Evolutionary conservation across 2,888 invertebrate genomes (phyloP).

Genomic region (Odontomyia ornata): DNA sequence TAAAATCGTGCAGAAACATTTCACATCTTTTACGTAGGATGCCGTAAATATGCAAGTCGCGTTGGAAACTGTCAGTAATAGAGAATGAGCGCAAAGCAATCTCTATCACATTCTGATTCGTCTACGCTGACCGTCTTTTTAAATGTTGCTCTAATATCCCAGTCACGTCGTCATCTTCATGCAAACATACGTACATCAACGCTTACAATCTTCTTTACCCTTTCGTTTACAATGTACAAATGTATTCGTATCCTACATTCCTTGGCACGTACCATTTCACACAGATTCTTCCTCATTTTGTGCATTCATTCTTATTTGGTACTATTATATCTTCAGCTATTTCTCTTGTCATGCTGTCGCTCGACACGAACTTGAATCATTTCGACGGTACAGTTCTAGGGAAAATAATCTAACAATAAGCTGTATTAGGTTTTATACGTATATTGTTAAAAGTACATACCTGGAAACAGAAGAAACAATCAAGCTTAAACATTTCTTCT

Average conservation of each 20-base stretch:
- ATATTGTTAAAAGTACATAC: too few species aligned
- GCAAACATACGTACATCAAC: slow-evolving; percentile 3
- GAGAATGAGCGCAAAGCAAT: neutral
- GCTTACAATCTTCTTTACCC: neutral
- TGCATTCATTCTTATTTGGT: neutral
- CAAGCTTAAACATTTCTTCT: too few species aligned
- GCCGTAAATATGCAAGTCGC: slow-evolving; percentile 6
- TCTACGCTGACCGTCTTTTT: neutral
- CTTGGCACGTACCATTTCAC: neutral
- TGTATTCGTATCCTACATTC: too few species aligned
- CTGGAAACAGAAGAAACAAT: too few species aligned
- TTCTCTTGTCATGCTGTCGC: too few species aligned
- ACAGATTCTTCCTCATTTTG: neutral
- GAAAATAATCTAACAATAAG: too few species aligned
- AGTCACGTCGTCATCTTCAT: neutral
- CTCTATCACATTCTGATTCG: neutral
- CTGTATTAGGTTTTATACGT: too few species aligned
- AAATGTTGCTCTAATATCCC: neutral
- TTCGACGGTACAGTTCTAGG: too few species aligned
- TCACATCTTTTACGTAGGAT: neutral
- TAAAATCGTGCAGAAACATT: neutral
- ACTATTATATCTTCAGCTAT: neutral
- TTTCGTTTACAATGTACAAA: neutral
- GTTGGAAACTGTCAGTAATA: slow-evolving; percentile 19
- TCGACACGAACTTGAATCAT: too few species aligned